Conservation (phyloP, 2,888 invertebrate species). For the Pollenia amentaria region DNA sequence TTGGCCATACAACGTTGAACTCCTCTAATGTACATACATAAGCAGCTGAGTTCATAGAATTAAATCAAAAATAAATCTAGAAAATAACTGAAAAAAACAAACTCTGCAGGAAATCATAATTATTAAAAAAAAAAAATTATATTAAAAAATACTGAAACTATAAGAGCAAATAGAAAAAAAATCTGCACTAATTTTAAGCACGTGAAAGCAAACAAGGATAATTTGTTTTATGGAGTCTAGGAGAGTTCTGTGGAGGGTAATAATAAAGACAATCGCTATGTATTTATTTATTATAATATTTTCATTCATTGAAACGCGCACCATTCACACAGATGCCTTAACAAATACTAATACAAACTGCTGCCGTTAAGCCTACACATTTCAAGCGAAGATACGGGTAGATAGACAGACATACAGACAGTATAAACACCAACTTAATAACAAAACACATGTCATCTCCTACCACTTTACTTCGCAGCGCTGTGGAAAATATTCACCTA, state of each 20-base stretch:
- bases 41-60: slow-evolving; percentile 3
- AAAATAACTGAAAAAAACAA: not conserved
- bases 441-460: no score
- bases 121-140: not conserved
- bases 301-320: not conserved
- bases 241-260: not conserved
- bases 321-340: not conserved
- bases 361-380: no score
- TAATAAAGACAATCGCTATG: not conserved
- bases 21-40: not conserved
- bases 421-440: no score
- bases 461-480: no score
- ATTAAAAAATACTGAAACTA: not conserved
- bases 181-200: slow-evolving; percentile 56
- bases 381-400: no score
- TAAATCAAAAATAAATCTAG: not conserved
- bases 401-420: no score
- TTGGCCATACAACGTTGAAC: no score
- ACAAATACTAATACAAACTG: not conserved
- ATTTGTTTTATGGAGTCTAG: slow-evolving; percentile 9
- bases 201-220: slow-evolving; percentile 62
- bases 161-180: not conserved
- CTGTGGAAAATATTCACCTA: no score
- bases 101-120: slow-evolving; percentile 32
- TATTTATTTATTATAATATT: not conserved